Percentiles rank a stretch among this genome's conserved stretches.
phyloP scores from a whole-genome alignment of 2,888 invertebrate species.

The Ariolimax columbianus region DNA sequence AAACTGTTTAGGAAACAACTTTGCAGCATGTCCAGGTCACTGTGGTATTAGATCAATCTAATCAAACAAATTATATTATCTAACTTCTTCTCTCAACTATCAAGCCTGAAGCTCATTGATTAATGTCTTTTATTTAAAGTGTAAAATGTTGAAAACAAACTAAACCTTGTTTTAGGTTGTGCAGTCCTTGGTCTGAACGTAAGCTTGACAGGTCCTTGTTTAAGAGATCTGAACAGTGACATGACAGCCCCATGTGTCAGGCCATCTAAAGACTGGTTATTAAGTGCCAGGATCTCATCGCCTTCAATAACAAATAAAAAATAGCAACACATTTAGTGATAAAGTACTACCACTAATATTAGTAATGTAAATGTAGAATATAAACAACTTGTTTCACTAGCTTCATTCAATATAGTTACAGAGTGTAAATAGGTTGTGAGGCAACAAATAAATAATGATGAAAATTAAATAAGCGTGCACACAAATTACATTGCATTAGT shows the following conservation, averaged over 20 bases:
- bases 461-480: no score
- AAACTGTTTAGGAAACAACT: no score
- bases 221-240: slow-evolving; percentile 77
- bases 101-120: not conserved
- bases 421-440: no score
- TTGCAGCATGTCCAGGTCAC: no score
- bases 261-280: slow-evolving; percentile 89
- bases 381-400: no score
- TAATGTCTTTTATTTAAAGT: not conserved
- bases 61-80: not conserved
- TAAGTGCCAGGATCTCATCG: slow-evolving; percentile 94
- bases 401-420: no score
- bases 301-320: slow-evolving; percentile 80
- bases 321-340: no score
- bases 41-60: not conserved
- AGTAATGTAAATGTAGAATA: no score
- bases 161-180: slow-evolving; percentile 61
- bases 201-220: slow-evolving; percentile 90
- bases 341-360: no score
- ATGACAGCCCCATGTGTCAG: slow-evolving; percentile 83
- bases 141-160: not conserved
- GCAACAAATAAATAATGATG: no score
- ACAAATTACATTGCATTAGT: no score
- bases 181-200: slow-evolving; percentile 65
- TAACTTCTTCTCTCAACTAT: no score